Evolutionary conservation across 1,140 invertebrate genomes (phyloP), one percentile per base, ranked within the genome.

Genomic region (Triops longicaudatus): DNA sequence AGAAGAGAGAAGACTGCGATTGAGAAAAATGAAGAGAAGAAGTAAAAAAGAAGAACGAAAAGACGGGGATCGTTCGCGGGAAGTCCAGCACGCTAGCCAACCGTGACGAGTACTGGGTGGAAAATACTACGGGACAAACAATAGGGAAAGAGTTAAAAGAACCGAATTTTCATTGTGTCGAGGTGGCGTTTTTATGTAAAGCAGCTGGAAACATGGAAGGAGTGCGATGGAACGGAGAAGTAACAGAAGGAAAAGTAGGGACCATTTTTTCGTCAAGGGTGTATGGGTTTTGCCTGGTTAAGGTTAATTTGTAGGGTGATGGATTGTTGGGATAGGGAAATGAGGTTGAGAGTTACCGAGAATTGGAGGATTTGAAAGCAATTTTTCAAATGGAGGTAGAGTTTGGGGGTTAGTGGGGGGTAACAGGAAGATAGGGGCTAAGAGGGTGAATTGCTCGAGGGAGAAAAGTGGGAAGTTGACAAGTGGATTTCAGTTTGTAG

Each of bases 1-100:
- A n/a, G 41, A 22, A 75, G 44, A 75, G 73, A 73, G 41, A 28
- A n/a, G 28, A 28, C 73, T 22, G 73, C 73, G 41, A 37, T 74
- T 74, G 31, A 37, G 31, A 37, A 37, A 22, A 63, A 17, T 41
- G 74, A 75, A 31, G 11, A 31, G 37, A 75, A 75, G 26, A 28
- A 44, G 1, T 37, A 37, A 37, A 37, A 41, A 75, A 63, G 41
- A 50, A 75, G 37, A 44, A 42, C 27, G 22, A 42, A 22, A 44
- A 75, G 44, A 75, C 31, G 31, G 31, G 31, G 31, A n/a, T 37
- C 50, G 50, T 5, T 22, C 22, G 10, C 22, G 14, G 50, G 50
- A 63, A 63, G 50, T 63, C 50, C 50, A 63, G 50, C 50, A 63
- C 50, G 50, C 50, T 63, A 63, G 50, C 50, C 50, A 63, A 63